Evolutionary conservation across 2,113 vertebrate species (phyloP).

Genomic region (Proterorhinus semilunaris): DNA sequence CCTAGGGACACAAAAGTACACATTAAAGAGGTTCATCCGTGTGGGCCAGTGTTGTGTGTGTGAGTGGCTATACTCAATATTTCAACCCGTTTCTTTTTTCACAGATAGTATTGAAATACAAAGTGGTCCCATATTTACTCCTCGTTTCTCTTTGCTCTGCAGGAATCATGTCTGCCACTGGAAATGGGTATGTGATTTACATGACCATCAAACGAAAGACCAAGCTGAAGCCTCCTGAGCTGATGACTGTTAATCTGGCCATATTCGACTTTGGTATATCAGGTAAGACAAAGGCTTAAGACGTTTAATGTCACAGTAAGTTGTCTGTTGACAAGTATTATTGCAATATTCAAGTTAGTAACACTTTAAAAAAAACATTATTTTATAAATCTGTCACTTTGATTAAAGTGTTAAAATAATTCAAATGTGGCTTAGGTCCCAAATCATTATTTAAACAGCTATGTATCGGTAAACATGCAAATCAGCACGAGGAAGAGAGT

Average conservation of each 20-base stretch:
- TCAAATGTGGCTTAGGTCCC: no score
- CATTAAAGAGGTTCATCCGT: not conserved
- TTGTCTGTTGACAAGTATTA: no score
- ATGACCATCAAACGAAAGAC: constrained; percentile 86
- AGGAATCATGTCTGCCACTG: constrained; percentile 88
- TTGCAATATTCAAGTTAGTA: no score
- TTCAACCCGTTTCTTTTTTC: not conserved
- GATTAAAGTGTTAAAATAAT: no score
- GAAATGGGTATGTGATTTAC: constrained; percentile 93
- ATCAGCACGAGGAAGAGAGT: no score
- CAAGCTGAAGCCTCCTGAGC: constrained; percentile 91
- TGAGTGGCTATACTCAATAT: not conserved
- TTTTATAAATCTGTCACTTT: no score
- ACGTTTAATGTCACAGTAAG: not conserved
- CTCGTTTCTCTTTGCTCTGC: constrained; percentile 29
- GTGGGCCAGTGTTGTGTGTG: no score
- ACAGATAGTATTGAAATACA: not conserved
- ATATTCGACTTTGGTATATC: constrained; percentile 95
- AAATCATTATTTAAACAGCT: no score
- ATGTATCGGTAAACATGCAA: no score
- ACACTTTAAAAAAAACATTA: no score
- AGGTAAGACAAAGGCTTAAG: constrained; percentile 73
- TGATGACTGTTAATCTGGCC: constrained; percentile 94
- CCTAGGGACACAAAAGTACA: not conserved
- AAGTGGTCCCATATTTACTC: not conserved